Evolutionary conservation across 2,888 invertebrate genomes (phyloP).

Genomic region (Nemapogon koenigi): DNA sequence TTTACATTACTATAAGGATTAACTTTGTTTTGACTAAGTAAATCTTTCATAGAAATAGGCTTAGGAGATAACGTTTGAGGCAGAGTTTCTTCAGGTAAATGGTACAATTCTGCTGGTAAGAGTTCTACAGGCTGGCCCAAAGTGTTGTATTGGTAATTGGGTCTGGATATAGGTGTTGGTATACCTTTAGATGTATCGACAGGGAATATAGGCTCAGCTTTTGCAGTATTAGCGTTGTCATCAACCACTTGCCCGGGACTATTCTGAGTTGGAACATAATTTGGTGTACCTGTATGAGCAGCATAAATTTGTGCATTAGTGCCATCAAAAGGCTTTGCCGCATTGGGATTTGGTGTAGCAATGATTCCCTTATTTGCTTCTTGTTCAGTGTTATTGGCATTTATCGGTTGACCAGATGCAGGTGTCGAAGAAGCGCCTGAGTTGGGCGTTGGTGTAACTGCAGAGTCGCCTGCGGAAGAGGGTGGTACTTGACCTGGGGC

Average conservation of each 20-base stretch:
- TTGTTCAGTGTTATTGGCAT: too few species aligned
- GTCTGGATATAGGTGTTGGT: constrained; percentile 14
- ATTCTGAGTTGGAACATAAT: too few species aligned
- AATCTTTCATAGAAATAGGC: constrained; percentile 12
- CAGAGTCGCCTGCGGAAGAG: too few species aligned
- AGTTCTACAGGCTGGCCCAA: constrained; percentile 45
- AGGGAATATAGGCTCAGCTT: constrained; percentile 36
- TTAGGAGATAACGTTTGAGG: constrained; percentile 46
- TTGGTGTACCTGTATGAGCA: too few species aligned
- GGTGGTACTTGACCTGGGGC: too few species aligned
- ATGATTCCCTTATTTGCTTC: too few species aligned
- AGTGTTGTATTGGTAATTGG: constrained; percentile 35
- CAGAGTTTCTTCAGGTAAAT: constrained; percentile 22
- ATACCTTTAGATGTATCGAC: constrained; percentile 28
- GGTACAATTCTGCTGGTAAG: constrained; percentile 31
- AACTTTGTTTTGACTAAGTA: constrained; percentile 15
- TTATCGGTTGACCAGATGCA: too few species aligned
- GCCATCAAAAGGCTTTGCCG: too few species aligned
- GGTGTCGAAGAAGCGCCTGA: too few species aligned
- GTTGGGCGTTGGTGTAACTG: too few species aligned
- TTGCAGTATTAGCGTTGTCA: neutral
- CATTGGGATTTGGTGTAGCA: too few species aligned
- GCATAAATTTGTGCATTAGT: too few species aligned
- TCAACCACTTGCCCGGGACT: neutral
- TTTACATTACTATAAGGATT: constrained; percentile 34